Conservation (phyloP, 2,797 vertebrate genomes). For the Eurystomus glaucurus region DNA sequence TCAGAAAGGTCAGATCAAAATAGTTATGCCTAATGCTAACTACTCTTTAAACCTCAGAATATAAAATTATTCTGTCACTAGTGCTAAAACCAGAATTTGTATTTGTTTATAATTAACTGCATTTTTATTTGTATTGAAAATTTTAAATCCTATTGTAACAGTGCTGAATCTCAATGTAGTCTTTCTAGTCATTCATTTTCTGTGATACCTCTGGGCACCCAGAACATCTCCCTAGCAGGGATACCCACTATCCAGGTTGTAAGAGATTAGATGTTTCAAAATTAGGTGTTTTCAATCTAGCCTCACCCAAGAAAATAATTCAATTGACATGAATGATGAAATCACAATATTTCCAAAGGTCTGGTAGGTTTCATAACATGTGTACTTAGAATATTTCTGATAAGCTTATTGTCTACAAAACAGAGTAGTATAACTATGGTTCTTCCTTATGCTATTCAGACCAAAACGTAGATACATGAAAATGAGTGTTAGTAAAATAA, state of each 20-base stretch:
- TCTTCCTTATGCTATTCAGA: neutral
- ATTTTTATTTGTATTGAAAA: neutral
- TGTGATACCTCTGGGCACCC: neutral
- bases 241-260: neutral
- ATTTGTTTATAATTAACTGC: neutral
- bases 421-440: neutral
- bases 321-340: neutral
- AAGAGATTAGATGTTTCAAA: neutral
- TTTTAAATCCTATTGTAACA: neutral
- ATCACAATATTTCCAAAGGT: neutral
- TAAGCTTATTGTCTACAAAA: neutral
- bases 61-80: neutral
- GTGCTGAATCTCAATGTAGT: fast-evolving
- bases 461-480: neutral
- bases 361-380: neutral
- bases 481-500: neutral
- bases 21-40: neutral
- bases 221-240: neutral
- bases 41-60: neutral
- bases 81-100: neutral
- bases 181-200: neutral
- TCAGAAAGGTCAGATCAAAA: neutral
- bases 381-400: neutral
- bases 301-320: neutral
- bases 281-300: neutral